Percentiles rank a stretch among this genome's conserved stretches.
Conservation (phyloP, 2,797 vertebrate genomes). For the Sus cebifrons region DNA sequence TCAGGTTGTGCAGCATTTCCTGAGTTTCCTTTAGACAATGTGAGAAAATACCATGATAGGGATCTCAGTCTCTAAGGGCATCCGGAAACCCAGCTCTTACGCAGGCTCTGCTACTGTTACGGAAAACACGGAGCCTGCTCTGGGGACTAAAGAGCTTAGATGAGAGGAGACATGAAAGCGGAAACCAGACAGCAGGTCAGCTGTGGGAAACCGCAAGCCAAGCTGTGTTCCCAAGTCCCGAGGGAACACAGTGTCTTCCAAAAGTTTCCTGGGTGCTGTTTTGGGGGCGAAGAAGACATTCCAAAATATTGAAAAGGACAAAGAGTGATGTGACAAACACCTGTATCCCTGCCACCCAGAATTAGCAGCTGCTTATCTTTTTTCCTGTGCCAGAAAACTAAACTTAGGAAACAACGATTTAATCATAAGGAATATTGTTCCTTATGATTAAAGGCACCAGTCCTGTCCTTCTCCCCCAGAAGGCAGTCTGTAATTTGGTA, state of each 20-base stretch:
- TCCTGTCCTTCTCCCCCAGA: neutral
- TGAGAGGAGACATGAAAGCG: neutral
- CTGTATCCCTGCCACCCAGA: neutral
- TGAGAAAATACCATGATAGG: neutral
- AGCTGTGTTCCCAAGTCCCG: neutral
- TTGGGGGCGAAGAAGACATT: conserved; percentile 8
- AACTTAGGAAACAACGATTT: conserved; percentile 18
- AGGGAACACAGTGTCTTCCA: neutral
- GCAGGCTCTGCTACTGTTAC: neutral
- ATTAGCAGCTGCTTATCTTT: neutral
- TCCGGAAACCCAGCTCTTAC: neutral
- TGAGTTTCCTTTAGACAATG: conserved; percentile 34
- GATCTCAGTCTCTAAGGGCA: neutral
- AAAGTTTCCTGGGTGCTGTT: conserved; percentile 29
- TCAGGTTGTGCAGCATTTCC: neutral
- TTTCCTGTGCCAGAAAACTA: conserved; percentile 17
- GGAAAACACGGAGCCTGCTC: neutral
- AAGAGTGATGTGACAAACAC: neutral
- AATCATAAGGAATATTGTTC: conserved; percentile 1
- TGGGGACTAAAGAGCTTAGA: neutral
- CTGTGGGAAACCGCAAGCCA: neutral
- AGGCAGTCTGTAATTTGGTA: neutral
- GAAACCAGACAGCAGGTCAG: neutral
- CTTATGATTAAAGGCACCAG: neutral
- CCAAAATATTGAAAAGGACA: conserved; percentile 3